Evolutionary conservation across 2,888 invertebrate genomes (phyloP).

Genomic region (Drosophila quasianomalipes): DNA sequence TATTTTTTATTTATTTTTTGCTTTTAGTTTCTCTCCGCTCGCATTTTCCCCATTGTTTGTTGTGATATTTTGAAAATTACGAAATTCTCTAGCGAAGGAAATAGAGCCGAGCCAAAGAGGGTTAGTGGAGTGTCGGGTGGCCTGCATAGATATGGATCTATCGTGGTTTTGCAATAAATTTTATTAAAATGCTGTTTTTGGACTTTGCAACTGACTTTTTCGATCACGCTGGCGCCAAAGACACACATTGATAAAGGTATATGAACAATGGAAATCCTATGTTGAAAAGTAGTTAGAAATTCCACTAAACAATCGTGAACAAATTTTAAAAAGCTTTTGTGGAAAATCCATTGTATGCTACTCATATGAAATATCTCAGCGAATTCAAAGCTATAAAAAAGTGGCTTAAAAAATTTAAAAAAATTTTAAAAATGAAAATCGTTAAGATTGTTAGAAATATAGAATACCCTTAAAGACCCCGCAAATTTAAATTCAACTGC

Average conservation of each 20-base stretch:
- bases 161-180: constrained; percentile 42
- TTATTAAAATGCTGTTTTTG: constrained; percentile 13
- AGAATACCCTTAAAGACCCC: not conserved
- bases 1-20: constrained; percentile 18
- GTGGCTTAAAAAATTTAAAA: too few relatives aligned
- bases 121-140: constrained; percentile 9
- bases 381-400: too few relatives aligned
- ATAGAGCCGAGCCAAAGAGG: constrained; percentile 18
- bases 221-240: constrained; percentile 1
- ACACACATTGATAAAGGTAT: not conserved
- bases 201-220: constrained; percentile 10
- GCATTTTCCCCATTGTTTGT: constrained; percentile 57
- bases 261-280: not conserved
- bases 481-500: not conserved
- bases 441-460: not conserved
- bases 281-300: constrained; percentile 1
- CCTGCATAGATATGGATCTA: constrained; percentile 14
- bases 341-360: not conserved
- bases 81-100: constrained; percentile 52
- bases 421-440: not conserved
- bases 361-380: not conserved
- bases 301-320: not conserved
- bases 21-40: constrained; percentile 31
- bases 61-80: constrained; percentile 61
- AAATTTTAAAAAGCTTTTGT: not conserved